Evolutionary conservation across 1,140 invertebrate species (phyloP).

Genomic region (Onthophagus taurus): DNA sequence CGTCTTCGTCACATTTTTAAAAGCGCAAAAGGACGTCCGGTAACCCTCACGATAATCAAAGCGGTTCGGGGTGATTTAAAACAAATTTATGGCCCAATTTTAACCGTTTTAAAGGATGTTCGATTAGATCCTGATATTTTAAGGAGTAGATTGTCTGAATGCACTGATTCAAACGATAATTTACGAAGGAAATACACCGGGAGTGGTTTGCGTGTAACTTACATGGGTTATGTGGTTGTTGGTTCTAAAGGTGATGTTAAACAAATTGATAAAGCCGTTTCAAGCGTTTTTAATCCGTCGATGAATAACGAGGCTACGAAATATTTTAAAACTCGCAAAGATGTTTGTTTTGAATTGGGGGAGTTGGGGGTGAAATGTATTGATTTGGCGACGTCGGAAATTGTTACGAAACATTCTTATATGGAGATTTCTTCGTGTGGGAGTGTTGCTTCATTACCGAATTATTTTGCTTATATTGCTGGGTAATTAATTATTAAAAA

Average conservation of each 20-base stretch:
- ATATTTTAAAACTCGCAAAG: constrained; percentile 27
- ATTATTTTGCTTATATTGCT: constrained; percentile 53
- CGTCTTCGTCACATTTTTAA: constrained; percentile 44
- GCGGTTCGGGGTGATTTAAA: constrained; percentile 36
- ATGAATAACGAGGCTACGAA: constrained; percentile 13
- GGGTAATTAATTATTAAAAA: constrained; percentile 38
- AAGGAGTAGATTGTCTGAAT: constrained; percentile 17
- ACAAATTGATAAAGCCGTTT: constrained; percentile 45
- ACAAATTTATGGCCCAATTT: constrained; percentile 37
- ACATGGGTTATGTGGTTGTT: constrained; percentile 40
- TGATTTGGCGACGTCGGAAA: constrained; percentile 32
- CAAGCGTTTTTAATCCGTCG: constrained; percentile 31
- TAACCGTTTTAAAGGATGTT: constrained; percentile 17
- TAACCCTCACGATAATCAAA: constrained; percentile 47
- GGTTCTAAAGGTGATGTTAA: constrained; percentile 44
- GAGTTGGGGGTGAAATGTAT: constrained; percentile 45
- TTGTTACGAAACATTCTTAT: constrained; percentile 46
- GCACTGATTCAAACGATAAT: not conserved
- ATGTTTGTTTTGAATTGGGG: constrained; percentile 42
- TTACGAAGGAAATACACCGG: constrained; percentile 14
- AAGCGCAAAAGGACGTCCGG: constrained; percentile 41
- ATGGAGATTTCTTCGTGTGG: constrained; percentile 59
- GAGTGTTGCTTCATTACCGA: constrained; percentile 41
- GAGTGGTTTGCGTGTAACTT: constrained; percentile 38
- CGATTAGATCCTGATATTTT: constrained; percentile 18